Conservation (phyloP, 2,113 vertebrate species). For the Mustelus asterias region DNA sequence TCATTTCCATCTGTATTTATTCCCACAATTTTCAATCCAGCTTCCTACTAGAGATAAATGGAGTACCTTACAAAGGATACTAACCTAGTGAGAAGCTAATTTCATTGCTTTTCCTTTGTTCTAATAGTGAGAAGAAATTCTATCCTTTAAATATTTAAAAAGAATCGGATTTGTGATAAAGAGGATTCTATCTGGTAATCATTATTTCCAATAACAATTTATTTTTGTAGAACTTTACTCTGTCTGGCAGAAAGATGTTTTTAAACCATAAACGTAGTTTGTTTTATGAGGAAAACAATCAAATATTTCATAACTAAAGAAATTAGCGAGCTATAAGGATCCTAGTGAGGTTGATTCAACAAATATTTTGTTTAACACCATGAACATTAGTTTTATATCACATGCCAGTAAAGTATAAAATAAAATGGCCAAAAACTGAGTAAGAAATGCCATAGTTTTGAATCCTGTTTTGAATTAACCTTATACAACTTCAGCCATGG, state of each 20-base stretch:
- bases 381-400: not conserved
- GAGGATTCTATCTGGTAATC: not conserved
- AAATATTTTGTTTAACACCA: not conserved
- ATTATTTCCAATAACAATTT: slow-evolving; percentile 6
- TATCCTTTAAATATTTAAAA: not conserved
- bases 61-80: not conserved
- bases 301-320: not conserved
- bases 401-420: not conserved
- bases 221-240: not conserved
- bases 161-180: not conserved
- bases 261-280: not conserved
- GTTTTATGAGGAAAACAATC: not conserved
- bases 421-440: not conserved
- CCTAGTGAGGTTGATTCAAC: not conserved
- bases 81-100: not conserved
- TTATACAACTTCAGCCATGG: not conserved
- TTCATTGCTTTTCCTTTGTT: not conserved
- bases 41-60: not conserved
- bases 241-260: not conserved
- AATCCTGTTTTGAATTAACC: not conserved
- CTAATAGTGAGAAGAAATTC: not conserved
- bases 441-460: not conserved
- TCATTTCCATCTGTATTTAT: not conserved
- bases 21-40: not conserved
- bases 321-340: not conserved